A percentile compares a stretch with the other conserved stretches of the same genome.
phyloP scores from a whole-genome alignment of 2,888 invertebrate genomes.

The Sicus ferrugineus region DNA sequence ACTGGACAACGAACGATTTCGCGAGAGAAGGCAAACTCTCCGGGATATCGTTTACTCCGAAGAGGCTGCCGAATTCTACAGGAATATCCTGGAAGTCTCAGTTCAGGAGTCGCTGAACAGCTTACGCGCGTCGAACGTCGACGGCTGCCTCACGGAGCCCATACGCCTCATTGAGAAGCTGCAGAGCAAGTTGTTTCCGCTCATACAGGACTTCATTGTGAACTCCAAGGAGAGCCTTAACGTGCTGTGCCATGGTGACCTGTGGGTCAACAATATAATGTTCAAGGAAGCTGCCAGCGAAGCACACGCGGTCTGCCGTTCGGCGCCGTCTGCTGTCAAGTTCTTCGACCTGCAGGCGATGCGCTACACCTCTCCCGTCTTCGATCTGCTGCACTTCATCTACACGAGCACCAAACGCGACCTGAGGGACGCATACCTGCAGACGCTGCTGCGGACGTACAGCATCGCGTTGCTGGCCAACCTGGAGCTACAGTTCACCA shows the following conservation, averaged over 20 bases:
- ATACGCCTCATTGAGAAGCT: slow-evolving; percentile 54
- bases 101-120: slow-evolving; percentile 58
- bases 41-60: slow-evolving; percentile 59
- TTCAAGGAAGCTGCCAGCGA: slow-evolving; percentile 44
- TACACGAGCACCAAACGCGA: slow-evolving; percentile 61
- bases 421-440: slow-evolving; percentile 52
- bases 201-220: slow-evolving; percentile 51
- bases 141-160: slow-evolving; percentile 54
- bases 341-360: slow-evolving; percentile 62
- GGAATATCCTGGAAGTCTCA: slow-evolving; percentile 53
- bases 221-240: slow-evolving; percentile 48
- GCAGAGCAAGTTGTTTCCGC: slow-evolving; percentile 49
- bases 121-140: slow-evolving; percentile 52
- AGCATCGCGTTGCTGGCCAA: slow-evolving; percentile 48
- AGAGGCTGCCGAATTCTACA: slow-evolving; percentile 57
- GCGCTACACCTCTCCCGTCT: slow-evolving; percentile 59
- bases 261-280: slow-evolving; percentile 64
- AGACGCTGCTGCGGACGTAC: slow-evolving; percentile 56
- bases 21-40: slow-evolving; percentile 47
- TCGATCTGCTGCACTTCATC: slow-evolving; percentile 61
- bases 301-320: slow-evolving; percentile 38
- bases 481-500: slow-evolving; percentile 49
- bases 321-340: slow-evolving; percentile 46
- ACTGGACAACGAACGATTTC: slow-evolving; percentile 48
- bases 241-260: slow-evolving; percentile 61